Conservation (phyloP, 2,113 vertebrate genomes). For the Nyctibius bracteatus region DNA sequence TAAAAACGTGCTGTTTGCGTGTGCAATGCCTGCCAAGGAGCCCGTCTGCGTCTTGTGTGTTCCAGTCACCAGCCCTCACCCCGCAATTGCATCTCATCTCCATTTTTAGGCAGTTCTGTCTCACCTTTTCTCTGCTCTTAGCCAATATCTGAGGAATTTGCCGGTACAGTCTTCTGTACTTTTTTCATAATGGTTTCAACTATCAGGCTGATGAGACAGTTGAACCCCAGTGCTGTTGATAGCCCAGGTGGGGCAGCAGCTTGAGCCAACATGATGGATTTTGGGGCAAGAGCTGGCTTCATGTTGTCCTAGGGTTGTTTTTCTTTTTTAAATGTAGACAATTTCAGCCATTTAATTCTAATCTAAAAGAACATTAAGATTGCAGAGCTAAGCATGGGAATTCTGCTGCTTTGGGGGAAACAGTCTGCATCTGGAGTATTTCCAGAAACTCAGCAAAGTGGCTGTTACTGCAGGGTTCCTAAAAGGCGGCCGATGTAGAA, state of each 20-base stretch:
- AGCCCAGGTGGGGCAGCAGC: neutral
- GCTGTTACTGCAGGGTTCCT: neutral
- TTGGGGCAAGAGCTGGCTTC: neutral
- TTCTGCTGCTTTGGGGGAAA: neutral
- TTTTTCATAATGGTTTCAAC: neutral
- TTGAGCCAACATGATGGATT: fast-evolving
- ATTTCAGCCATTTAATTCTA: neutral
- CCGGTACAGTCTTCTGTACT: neutral
- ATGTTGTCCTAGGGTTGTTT: neutral
- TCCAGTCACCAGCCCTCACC: neutral
- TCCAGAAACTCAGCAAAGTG: neutral
- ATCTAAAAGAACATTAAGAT: neutral
- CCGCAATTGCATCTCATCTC: neutral
- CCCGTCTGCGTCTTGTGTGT: neutral
- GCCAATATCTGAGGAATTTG: neutral
- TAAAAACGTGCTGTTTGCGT: neutral
- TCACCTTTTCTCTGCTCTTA: neutral
- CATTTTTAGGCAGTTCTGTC: neutral
- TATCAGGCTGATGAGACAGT: neutral
- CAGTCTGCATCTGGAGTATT: neutral
- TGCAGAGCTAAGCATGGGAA: neutral
- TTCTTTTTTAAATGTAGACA: neutral
- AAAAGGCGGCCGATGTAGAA: neutral
- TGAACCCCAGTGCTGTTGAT: neutral
- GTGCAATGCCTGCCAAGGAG: neutral